phyloP scores from a whole-genome alignment of 92 coral and sea anemone species.

The Diadumene lineata region DNA sequence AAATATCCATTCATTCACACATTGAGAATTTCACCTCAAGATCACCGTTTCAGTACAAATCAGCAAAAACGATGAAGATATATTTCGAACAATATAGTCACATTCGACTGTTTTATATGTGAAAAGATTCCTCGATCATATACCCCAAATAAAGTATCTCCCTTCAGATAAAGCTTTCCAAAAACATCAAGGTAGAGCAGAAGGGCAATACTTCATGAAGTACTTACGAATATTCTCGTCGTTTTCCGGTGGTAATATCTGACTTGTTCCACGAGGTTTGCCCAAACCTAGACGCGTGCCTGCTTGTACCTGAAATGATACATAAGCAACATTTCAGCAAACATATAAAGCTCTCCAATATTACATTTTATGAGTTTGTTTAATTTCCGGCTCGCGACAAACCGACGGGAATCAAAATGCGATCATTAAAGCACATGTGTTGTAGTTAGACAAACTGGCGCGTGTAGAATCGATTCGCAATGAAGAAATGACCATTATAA shows the following conservation, averaged over 20 bases:
- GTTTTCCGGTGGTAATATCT: conserved; percentile 23
- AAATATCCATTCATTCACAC: too few species aligned
- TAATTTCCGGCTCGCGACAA: conserved; percentile 10
- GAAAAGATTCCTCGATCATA: too few species aligned
- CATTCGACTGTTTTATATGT: too few species aligned
- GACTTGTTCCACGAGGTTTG: conserved; percentile 19
- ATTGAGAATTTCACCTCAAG: too few species aligned
- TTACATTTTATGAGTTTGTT: not conserved
- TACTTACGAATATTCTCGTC: conserved; percentile 11
- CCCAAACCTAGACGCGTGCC: conserved; percentile 37
- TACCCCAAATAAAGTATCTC: too few species aligned
- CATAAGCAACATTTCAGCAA: not conserved
- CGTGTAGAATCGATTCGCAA: not conserved
- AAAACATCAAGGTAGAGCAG: not conserved
- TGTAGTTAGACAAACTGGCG: conserved; percentile 1
- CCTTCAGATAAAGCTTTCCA: too few species aligned
- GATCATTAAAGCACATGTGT: not conserved
- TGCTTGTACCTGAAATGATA: conserved; percentile 30
- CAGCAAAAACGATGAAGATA: too few species aligned
- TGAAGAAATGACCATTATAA: not conserved
- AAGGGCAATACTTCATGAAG: not conserved
- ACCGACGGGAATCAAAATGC: not conserved
- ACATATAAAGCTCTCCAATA: not conserved
- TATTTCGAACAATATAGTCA: too few species aligned
- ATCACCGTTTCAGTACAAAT: too few species aligned